Evolutionary conservation across 2,113 vertebrate species (phyloP), one percentile per base, ranked within the genome.

Genomic region (Melanocharis versteri): DNA sequence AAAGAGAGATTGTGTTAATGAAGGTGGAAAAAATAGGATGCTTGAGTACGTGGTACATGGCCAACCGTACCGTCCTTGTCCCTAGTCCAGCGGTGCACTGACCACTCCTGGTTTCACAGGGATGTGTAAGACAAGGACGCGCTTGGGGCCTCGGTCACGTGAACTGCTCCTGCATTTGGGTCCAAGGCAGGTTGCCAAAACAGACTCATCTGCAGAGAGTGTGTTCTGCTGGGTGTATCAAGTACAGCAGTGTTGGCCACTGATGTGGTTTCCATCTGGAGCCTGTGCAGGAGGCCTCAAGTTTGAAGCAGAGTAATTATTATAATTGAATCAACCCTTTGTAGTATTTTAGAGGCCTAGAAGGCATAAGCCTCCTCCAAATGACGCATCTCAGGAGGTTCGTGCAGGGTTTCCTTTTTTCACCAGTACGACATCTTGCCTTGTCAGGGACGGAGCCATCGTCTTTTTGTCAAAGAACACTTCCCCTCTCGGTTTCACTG

Each of bases 121-220:
- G 26, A 19, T 0, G 3, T 23, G 56, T 19, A 5, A 75, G 70
- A 28, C 24, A 16, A 5, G 12, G 17, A 22, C 0, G 4, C 9
- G 0, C 47, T 10, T 42, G 65, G 47, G 64, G 77, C 44, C 56
- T 69, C 0, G 0, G 58, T 89, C 54, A 30, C 0, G 0, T 15
- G 37, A 87, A 19, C 30, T 53, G 15, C 42, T 50, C 15, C n/a
- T 44, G 20, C 0, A 0, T 40, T 24, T 72, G 4, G 23, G 26
- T 56, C 40, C 47, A 35, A 37, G 50, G 76, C 86, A 77, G 54
- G 60, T 62, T 85, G 70, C 79, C 71, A 47, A 57, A 92, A 65
- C 3, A 53, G 42, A 72, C 30, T 57, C 42, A 22, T 56, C 48
- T 50, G 72, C 58, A 62, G 37, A 37, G 48, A 61, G 28, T 5